Conservation (phyloP, 2,113 vertebrate species). For the Gambusia holbrooki region DNA sequence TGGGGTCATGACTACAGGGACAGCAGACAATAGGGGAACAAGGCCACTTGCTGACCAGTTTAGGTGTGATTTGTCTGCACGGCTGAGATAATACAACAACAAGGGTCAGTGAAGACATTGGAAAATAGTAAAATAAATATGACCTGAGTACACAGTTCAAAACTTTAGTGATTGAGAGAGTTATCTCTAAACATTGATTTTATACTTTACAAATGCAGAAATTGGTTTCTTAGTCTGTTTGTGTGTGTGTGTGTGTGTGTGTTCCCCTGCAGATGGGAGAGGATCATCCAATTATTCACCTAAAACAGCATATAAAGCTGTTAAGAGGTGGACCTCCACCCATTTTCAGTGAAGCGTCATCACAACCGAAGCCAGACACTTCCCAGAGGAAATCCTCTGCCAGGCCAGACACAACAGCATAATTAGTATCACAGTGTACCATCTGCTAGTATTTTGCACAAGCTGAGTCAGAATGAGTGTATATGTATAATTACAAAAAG, state of each 20-base stretch:
- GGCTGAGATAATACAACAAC: slow-evolving; percentile 55
- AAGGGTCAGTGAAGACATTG: slow-evolving; percentile 48
- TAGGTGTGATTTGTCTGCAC: slow-evolving; percentile 56
- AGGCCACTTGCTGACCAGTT: slow-evolving; percentile 56
- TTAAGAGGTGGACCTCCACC: slow-evolving; percentile 46
- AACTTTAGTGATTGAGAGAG: not conserved
- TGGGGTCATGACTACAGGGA: slow-evolving; percentile 73
- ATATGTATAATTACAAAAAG: not conserved
- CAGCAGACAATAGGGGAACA: slow-evolving; percentile 76
- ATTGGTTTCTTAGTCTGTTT: not conserved
- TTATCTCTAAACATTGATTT: too few species aligned
- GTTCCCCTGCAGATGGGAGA: not conserved
- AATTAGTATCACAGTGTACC: slow-evolving; percentile 53
- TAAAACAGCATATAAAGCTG: slow-evolving; percentile 31
- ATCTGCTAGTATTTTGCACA: slow-evolving; percentile 51
- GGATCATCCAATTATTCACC: slow-evolving; percentile 39
- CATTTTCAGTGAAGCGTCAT: slow-evolving; percentile 61
- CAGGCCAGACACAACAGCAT: slow-evolving; percentile 61
- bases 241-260: slow-evolving; percentile 5
- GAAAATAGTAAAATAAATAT: slow-evolving; percentile 30
- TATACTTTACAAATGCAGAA: not conserved
- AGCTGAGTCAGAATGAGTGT: slow-evolving; percentile 19
- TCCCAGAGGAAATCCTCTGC: slow-evolving; percentile 74
- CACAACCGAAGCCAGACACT: slow-evolving; percentile 62
- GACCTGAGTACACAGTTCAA: slow-evolving; percentile 4